Conservation (phyloP, 2,888 invertebrate species). For the Neria commutata region DNA sequence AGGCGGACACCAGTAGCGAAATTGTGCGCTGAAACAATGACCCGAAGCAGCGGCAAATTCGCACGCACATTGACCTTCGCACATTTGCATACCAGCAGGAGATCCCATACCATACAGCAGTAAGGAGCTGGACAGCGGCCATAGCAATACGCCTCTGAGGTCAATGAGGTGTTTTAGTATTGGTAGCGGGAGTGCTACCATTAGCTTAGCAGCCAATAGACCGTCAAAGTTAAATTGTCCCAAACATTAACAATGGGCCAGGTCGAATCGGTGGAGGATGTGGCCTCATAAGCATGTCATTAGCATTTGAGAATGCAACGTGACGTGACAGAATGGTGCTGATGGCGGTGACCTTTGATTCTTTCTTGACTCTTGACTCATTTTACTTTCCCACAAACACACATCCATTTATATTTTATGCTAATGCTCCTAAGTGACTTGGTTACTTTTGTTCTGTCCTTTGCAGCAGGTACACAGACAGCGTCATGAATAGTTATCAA, state of each 20-base stretch:
- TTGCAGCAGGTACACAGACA: slow-evolving; percentile 61
- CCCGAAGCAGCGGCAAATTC: slow-evolving; percentile 35
- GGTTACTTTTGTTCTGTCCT: slow-evolving; percentile 25
- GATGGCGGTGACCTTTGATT: slow-evolving; percentile 21
- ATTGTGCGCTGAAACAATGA: neutral
- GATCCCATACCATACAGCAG: neutral
- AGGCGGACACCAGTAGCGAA: slow-evolving; percentile 1
- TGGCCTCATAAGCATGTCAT: slow-evolving; percentile 28
- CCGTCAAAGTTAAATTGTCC: neutral
- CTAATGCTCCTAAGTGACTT: neutral
- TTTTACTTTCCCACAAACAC: neutral
- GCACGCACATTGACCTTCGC: slow-evolving; percentile 52
- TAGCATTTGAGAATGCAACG: too few relatives aligned
- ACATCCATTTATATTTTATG: neutral
- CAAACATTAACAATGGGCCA: neutral
- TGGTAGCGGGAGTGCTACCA: neutral
- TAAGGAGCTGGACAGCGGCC: neutral
- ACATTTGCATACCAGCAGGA: slow-evolving; percentile 44
- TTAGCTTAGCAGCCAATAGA: neutral
- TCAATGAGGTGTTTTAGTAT: neutral
- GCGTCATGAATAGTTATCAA: slow-evolving; percentile 63
- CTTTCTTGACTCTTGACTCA: neutral
- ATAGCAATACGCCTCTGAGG: neutral
- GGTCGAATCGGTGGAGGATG: neutral
- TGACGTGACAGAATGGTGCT: neutral